A percentile compares a stretch with the other conserved stretches of the same genome.
phyloP scores from a whole-genome alignment of 2,113 vertebrate species.

The Sceloporus undulatus region DNA sequence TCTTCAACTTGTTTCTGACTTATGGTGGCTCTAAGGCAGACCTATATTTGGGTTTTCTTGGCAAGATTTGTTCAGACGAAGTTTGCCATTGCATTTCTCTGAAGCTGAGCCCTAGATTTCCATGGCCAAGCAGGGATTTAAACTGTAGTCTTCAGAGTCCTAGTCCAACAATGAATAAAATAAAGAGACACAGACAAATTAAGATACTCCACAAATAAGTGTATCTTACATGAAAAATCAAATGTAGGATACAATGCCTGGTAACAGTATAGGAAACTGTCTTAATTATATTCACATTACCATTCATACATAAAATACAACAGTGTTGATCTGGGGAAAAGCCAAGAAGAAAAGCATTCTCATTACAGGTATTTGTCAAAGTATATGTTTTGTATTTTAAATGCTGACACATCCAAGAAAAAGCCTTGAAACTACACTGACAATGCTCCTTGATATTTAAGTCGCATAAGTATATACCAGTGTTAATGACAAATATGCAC shows the following conservation, averaged over 20 bases:
- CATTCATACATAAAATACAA: background rate
- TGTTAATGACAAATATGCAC: background rate
- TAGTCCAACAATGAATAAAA: background rate
- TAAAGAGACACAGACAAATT: background rate
- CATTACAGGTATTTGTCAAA: background rate
- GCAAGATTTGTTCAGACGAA: too few relatives aligned
- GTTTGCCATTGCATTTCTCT: too few relatives aligned
- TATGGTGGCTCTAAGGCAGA: too few relatives aligned
- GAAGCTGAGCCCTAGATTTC: too few relatives aligned
- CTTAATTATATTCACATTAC: background rate
- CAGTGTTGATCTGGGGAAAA: background rate
- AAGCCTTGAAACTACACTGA: background rate
- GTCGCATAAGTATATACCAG: background rate
- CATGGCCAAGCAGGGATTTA: too few relatives aligned
- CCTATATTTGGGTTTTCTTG: too few relatives aligned
- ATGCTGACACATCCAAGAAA: slow-evolving; percentile 5
- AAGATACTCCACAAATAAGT: background rate
- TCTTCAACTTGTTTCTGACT: too few relatives aligned
- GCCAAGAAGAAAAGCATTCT: background rate
- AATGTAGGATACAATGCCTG: background rate
- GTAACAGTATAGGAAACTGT: background rate
- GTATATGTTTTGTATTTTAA: slow-evolving; percentile 1
- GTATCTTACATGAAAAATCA: background rate
- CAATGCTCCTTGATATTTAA: background rate
- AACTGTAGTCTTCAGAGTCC: too few relatives aligned